phyloP scores from a whole-genome alignment of 2,888 invertebrate species.

The Drosophila paramelanica region DNA sequence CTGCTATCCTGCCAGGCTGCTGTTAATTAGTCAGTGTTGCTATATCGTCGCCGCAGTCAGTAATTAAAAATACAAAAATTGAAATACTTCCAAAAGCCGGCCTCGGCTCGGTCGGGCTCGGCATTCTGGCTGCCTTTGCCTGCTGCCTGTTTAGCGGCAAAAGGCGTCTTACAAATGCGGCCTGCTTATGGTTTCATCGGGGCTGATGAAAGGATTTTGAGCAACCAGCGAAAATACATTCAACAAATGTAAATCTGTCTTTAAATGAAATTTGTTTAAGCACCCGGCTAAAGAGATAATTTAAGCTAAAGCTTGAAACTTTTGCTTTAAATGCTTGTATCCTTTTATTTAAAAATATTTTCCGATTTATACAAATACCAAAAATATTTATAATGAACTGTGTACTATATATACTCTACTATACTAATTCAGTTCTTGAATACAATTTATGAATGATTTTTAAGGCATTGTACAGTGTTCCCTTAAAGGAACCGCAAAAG shows the following conservation, averaged over 20 bases:
- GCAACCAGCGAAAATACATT: constrained; percentile 22
- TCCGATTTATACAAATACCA: too few species aligned
- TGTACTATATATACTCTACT: too few species aligned
- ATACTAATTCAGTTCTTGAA: too few species aligned
- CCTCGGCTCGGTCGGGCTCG: not conserved
- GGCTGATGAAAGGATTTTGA: constrained; percentile 37
- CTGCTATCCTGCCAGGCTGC: constrained; percentile 28
- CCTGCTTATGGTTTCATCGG: constrained; percentile 35
- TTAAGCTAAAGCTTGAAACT: constrained; percentile 2
- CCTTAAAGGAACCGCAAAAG: not conserved
- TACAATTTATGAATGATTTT: too few species aligned
- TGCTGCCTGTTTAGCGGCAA: not conserved
- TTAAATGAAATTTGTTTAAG: constrained; percentile 19
- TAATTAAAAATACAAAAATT: constrained; percentile 63
- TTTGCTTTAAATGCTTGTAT: constrained; percentile 4
- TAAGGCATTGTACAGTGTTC: too few species aligned
- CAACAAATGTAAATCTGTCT: constrained; percentile 24
- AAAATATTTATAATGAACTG: too few species aligned
- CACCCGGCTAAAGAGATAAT: constrained; percentile 5
- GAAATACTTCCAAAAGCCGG: constrained; percentile 21
- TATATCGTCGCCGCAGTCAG: constrained; percentile 35
- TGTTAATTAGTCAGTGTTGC: constrained; percentile 61
- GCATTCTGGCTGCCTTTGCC: not conserved
- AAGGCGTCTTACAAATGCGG: constrained; percentile 18
- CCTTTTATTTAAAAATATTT: not conserved